A percentile compares a stretch with the other conserved stretches of the same genome.
Evolutionary conservation across 64 coral and sea anemone genomes (phyloP).

Genomic region (Hydrozoanthus tunicans): DNA sequence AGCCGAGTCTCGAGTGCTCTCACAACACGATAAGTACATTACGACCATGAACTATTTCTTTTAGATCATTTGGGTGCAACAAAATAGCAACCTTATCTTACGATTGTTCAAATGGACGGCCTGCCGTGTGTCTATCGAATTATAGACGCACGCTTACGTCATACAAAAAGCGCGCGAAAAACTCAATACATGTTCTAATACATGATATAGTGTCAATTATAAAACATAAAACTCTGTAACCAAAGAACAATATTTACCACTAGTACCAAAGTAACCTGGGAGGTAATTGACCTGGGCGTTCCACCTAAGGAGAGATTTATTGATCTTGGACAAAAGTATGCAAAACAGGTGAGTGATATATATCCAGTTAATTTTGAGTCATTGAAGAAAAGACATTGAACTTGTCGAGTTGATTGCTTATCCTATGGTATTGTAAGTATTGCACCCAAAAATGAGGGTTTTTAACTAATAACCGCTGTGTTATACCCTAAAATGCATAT

Average conservation of each 20-base stretch:
- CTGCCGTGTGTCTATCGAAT: too few relatives aligned
- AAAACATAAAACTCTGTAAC: neutral
- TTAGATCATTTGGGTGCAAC: too few relatives aligned
- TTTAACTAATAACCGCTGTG: too few relatives aligned
- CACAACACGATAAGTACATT: too few relatives aligned
- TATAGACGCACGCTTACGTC: too few relatives aligned
- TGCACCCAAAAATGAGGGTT: neutral
- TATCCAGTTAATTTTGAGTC: neutral
- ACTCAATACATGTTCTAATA: neutral
- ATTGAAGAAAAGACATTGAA: neutral
- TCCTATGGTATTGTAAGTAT: neutral
- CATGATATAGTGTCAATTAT: neutral
- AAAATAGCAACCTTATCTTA: too few relatives aligned
- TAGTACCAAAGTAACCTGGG: conserved; percentile 56
- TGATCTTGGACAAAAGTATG: conserved; percentile 68
- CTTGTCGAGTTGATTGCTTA: neutral
- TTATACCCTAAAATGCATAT: too few relatives aligned
- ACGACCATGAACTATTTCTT: too few relatives aligned
- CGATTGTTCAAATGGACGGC: too few relatives aligned
- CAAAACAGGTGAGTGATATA: conserved; percentile 41
- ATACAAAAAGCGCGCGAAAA: too few relatives aligned
- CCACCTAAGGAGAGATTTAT: conserved; percentile 67
- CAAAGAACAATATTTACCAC: neutral
- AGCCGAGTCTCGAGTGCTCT: too few relatives aligned
- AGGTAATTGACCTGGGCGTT: conserved; percentile 72